phyloP scores from a whole-genome alignment of 2,888 invertebrate genomes.

The Peribatodes rhomboidaria region DNA sequence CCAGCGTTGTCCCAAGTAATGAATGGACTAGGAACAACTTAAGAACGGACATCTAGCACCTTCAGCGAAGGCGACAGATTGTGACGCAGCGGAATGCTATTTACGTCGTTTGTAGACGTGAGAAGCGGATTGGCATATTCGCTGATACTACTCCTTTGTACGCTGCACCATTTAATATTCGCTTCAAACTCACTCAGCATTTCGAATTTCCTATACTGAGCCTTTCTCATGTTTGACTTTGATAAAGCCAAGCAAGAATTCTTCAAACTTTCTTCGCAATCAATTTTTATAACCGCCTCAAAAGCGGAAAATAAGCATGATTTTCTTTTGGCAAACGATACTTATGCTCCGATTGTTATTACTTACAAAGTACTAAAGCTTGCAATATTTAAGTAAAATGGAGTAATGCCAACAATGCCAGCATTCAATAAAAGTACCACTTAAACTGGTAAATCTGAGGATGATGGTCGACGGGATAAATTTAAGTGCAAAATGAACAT shows the following conservation, averaged over 20 bases:
- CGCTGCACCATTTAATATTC: constrained; percentile 59
- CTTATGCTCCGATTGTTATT: constrained; percentile 61
- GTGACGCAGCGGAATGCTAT: constrained; percentile 51
- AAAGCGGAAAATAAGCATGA: constrained; percentile 48
- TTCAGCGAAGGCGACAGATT: constrained; percentile 31
- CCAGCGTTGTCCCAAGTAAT: constrained; percentile 61
- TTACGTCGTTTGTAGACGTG: constrained; percentile 51
- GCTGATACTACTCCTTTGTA: constrained; percentile 56
- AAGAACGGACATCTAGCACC: constrained; percentile 50
- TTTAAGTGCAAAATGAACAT: constrained; percentile 54
- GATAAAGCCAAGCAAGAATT: constrained; percentile 55
- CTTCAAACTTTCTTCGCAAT: constrained; percentile 45
- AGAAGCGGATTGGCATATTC: constrained; percentile 59
- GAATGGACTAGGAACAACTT: constrained; percentile 53
- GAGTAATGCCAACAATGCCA: constrained; percentile 74
- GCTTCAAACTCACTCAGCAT: constrained; percentile 58
- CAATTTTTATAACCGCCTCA: constrained; percentile 52
- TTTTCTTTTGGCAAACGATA: constrained; percentile 58
- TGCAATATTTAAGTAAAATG: constrained; percentile 68
- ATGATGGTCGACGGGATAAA: constrained; percentile 51
- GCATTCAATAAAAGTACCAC: constrained; percentile 63
- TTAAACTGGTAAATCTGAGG: constrained; percentile 53
- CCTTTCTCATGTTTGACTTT: constrained; percentile 52
- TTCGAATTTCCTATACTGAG: constrained; percentile 53
- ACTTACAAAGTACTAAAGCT: constrained; percentile 60